Base-by-base conservation (phyloP, 2,888 invertebrate genomes). In the Scaptomyza cyrtandrae region DNA sequence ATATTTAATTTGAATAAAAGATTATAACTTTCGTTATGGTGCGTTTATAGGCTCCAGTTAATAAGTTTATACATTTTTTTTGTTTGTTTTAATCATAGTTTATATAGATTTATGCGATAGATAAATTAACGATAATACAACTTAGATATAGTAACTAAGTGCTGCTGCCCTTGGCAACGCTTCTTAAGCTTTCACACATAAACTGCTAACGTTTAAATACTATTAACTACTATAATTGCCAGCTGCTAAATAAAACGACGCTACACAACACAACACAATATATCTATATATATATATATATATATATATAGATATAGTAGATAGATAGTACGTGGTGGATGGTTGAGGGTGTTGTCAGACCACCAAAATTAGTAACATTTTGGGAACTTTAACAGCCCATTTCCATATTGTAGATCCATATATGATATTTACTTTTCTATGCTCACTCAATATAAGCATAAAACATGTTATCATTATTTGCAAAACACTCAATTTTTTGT, bases 101-200 rank as follows among this genome's bases (percentile, higher is more conserved):
- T n/a, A n/a, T n/a, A n/a, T 37, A 27, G n/a, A 19, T 43, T 55
- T 44, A 67, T 66, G 43, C 29, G 46, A n/a, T 63, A 35, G 52
- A 52, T 50, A 37, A 45, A 44, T 52, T 55, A 77, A 71, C 61
- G 39, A 29, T 71, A 71, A 70, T 77, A 64, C 60, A 71, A 52
- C 67, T 75, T 76, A 74, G 16, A 46, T 24, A 46, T 61, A 39
- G 55, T 62, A 63, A 56, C 48, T 59, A 52, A 55, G 41, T 14
- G n/a, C 49, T 54, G 56, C 62, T 75, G 75, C 67, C 67, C 57
- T 52, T 48, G 67, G 59, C 75, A 67, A 39, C 54, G 71, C 65
- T 74, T 61, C 54, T 70, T 31, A 66, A 70, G 60, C 65, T 54
- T 61, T 61, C 48, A 65, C 75, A 71, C 52, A n/a, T n/a, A n/a